phyloP scores from a whole-genome alignment of 1,140 invertebrate species.

The Hydropsyche tenuis region DNA sequence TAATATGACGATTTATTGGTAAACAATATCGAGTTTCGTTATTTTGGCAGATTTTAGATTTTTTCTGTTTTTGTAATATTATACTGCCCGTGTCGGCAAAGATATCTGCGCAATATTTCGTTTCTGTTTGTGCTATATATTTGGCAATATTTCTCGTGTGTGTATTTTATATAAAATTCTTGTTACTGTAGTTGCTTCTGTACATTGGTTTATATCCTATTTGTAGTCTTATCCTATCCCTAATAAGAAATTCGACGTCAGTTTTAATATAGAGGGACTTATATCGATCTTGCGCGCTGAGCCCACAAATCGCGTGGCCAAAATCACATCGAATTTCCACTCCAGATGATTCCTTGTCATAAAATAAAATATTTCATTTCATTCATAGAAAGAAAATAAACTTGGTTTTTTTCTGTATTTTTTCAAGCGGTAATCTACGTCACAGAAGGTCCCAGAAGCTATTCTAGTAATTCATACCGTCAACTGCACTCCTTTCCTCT shows the following conservation, averaged over 20 bases:
- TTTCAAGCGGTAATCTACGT: constrained; percentile 39
- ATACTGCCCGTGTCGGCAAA: no score
- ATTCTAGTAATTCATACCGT: constrained; percentile 42
- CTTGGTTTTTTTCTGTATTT: constrained; percentile 35
- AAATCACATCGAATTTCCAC: constrained; percentile 43
- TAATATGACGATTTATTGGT: no score
- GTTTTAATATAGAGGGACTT: constrained; percentile 5
- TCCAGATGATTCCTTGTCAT: constrained; percentile 37
- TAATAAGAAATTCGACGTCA: constrained; percentile 16
- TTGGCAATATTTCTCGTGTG: no score
- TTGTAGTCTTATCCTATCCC: background rate
- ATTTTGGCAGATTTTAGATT: no score
- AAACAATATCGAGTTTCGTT: no score
- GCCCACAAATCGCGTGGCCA: constrained; percentile 13
- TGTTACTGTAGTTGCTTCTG: no score
- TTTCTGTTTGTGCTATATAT: no score
- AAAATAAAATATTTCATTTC: constrained; percentile 46
- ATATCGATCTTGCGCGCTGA: constrained; percentile 5
- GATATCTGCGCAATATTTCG: no score
- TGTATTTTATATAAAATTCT: no score
- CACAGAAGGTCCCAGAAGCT: constrained; percentile 19
- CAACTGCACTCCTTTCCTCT: constrained; percentile 27
- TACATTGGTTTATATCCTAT: background rate
- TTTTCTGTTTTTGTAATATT: no score
- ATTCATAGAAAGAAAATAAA: constrained; percentile 44